These are phyloP conservation scores for Serranus cabrilla DNA, from an alignment of 2,797 vertebrate genomes.

Conservation along the genomic window DNA sequence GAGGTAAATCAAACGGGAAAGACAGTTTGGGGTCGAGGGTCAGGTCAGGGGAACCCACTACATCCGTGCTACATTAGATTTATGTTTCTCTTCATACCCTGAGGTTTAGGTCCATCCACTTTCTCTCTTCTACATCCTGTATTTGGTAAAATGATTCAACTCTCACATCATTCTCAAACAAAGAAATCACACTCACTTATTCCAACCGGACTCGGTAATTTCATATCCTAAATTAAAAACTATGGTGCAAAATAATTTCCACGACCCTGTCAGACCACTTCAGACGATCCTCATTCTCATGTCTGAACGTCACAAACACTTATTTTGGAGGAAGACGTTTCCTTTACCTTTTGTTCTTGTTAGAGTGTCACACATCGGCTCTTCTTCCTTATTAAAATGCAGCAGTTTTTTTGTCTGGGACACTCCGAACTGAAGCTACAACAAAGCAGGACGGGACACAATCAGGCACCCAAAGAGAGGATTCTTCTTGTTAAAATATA, in stretches of 20 bases:
- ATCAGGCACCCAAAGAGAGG: constrained; percentile 64
- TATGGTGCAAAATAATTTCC: constrained; percentile 76
- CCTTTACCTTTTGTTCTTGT: constrained; percentile 66
- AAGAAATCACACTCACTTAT: constrained; percentile 65
- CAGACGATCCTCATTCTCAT: constrained; percentile 46
- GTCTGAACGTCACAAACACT: constrained; percentile 57
- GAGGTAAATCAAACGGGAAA: constrained; percentile 70
- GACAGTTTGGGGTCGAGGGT: constrained; percentile 55
- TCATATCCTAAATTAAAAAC: constrained; percentile 59
- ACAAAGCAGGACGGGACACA: constrained; percentile 65
- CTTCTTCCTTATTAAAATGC: constrained; percentile 57
- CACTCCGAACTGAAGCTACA: constrained; percentile 66
- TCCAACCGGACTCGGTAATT: constrained; percentile 53
- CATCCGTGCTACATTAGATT: constrained; percentile 84
- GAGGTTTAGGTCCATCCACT: constrained; percentile 83
- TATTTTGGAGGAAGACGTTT: constrained; percentile 85
- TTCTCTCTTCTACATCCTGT: constrained; percentile 67
- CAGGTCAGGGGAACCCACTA: constrained; percentile 60
- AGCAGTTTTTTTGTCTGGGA: constrained; percentile 67
- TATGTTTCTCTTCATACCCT: constrained; percentile 84
- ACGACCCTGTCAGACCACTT: constrained; percentile 76
- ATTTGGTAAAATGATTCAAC: constrained; percentile 75
- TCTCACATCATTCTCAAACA: constrained; percentile 60
- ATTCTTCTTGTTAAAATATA: constrained; percentile 59
- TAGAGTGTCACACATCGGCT: constrained; percentile 34